A percentile compares a stretch with the other conserved stretches of the same genome.
Evolutionary conservation across 2,888 invertebrate genomes (phyloP).

Genomic region (Lysandra bellargus): DNA sequence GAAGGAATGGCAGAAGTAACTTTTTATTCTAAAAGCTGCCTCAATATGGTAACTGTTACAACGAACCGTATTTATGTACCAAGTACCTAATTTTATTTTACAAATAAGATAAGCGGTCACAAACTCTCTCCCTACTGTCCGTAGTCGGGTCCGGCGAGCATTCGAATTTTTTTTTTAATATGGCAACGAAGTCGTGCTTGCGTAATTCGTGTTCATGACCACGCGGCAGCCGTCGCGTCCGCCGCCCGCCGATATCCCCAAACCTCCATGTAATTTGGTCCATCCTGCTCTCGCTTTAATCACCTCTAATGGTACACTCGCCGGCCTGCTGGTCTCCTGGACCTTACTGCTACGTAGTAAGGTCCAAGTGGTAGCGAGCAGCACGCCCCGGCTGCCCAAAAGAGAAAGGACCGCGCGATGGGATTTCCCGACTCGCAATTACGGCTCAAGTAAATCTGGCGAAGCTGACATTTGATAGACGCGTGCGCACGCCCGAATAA

Average conservation of each 20-base stretch:
- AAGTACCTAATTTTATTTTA: background rate
- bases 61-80: too few species aligned
- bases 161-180: background rate
- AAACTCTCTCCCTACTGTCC: too few species aligned
- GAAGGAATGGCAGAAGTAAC: too few species aligned
- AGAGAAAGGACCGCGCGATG: conserved; percentile 1
- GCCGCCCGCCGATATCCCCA: conserved; percentile 3
- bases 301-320: conserved; percentile 62
- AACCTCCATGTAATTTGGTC: conserved; percentile 64
- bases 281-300: conserved; percentile 71
- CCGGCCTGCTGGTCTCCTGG: conserved; percentile 34
- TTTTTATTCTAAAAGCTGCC: too few species aligned
- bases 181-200: background rate
- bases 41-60: background rate
- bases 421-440: background rate
- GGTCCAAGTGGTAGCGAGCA: conserved; percentile 45
- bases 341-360: background rate
- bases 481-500: background rate
- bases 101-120: background rate
- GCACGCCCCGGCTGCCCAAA: conserved; percentile 43
- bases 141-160: background rate
- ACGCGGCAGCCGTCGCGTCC: background rate
- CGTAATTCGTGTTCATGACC: conserved; percentile 19
- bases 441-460: background rate
- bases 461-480: background rate